Base-by-base conservation (phyloP, 2,797 vertebrate genomes). In the Manis crassicaudata region DNA sequence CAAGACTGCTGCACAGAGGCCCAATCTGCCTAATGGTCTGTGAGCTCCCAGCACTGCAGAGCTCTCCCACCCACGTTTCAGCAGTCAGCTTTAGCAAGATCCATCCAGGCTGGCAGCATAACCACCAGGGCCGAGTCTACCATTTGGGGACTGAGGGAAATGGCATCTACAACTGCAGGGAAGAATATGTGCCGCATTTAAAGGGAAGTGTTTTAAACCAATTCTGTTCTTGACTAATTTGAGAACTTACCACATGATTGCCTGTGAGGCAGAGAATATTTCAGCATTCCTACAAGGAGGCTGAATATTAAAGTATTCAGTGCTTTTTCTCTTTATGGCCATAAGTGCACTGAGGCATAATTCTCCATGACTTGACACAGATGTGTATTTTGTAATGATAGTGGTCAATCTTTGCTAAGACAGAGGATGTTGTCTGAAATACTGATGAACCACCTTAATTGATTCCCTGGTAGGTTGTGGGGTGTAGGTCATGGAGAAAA, bases 301-400 rank as follows among this genome's bases (percentile, higher is more conserved):
- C 73, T 85, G 72, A 94, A 92, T 91, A 88, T 93, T 96, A 92
- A 96, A 90, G 50, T 94, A 95, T 97, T 97, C 96, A 70, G 25
- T 93, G 63, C 4, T 96, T 97, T 46, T 96, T 92, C 76, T 93
- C 67, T 96, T 92, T 96, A 81, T 91, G 94, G 58, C 85, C 80
- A 8, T 92, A 97, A 96, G 72, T 85, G 90, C 92, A 97, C 80
- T 58, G 88, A 96, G 82, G 95, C 91, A 43, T 97, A 97, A 96
- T 97, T 95, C 85, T 96, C 89, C 27, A 13, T 75, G 84, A 80
- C 96, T 87, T 97, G 95, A 97, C 85, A 92, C 58, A 93, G 91
- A 95, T 92, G 89, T 96, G 75, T 92, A 95, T 97, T 97, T 97
- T 96, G 90, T 92, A 93, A 90, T 95, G 96, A 94, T 97, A 96